These are phyloP conservation scores for Heteromurus nitidus DNA, from an alignment of 2,888 invertebrate genomes.

Conservation along the genomic window DNA sequence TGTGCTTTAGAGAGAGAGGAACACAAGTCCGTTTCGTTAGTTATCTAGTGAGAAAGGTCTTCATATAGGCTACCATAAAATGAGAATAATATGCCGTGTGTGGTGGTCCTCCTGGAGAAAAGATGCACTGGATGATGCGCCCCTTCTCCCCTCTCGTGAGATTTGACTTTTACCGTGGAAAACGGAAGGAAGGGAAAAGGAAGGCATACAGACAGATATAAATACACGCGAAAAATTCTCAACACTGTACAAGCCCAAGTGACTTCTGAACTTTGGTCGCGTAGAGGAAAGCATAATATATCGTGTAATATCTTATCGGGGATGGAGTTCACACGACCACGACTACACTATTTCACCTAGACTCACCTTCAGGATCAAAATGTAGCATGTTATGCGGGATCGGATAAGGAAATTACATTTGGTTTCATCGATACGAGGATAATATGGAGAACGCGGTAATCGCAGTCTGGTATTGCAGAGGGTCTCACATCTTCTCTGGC, in stretches of 20 bases:
- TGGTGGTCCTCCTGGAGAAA: not conserved
- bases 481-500: too few relatives aligned
- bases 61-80: not conserved
- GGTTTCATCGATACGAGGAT: not conserved
- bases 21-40: not conserved
- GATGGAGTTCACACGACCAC: constrained; percentile 49
- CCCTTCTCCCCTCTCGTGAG: constrained; percentile 37
- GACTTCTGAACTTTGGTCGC: too few relatives aligned
- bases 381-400: constrained; percentile 23
- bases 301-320: constrained; percentile 43
- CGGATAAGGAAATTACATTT: constrained; percentile 58
- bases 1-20: not conserved
- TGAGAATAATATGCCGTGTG: not conserved
- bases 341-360: constrained; percentile 34
- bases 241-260: too few relatives aligned
- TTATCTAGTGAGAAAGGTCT: not conserved
- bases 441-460: too few relatives aligned
- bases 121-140: not conserved
- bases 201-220: not conserved
- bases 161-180: constrained; percentile 3
- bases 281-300: constrained; percentile 23
- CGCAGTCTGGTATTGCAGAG: too few relatives aligned
- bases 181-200: constrained; percentile 13
- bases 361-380: constrained; percentile 41
- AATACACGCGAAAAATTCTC: too few relatives aligned